A percentile compares a stretch with the other conserved stretches of the same genome.
phyloP scores from a whole-genome alignment of 1,140 invertebrate species.

The Drosophila mauritiana region DNA sequence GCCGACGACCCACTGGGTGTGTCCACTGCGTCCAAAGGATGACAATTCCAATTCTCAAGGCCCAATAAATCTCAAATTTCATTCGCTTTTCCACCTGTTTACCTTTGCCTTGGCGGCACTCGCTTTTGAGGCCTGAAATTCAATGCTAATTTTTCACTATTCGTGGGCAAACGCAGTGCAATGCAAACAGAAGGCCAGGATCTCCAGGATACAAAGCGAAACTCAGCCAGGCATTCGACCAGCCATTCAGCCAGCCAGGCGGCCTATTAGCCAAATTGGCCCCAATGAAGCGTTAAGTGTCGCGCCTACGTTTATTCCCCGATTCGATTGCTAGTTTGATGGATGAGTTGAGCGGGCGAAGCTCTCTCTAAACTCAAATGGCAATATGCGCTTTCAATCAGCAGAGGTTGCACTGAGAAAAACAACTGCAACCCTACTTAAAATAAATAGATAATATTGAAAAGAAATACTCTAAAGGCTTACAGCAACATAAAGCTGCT shows the following conservation, averaged over 20 bases:
- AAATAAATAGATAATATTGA: neutral
- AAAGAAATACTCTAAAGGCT: too few relatives aligned
- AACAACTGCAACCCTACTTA: neutral
- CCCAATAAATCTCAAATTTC: conserved; percentile 76
- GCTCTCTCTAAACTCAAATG: conserved; percentile 12
- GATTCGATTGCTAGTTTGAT: conserved; percentile 37
- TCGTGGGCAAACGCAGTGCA: conserved; percentile 41
- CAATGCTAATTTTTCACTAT: conserved; percentile 66
- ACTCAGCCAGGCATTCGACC: neutral
- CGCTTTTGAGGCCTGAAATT: conserved; percentile 48
- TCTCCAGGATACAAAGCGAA: conserved; percentile 2
- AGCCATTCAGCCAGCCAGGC: conserved; percentile 1
- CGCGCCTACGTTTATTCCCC: conserved; percentile 32
- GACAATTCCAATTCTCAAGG: conserved; percentile 22
- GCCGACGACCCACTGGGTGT: conserved; percentile 31
- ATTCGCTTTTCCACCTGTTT: conserved; percentile 33
- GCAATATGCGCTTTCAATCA: conserved; percentile 59
- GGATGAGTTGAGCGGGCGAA: conserved; percentile 30
- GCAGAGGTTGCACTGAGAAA: conserved; percentile 5
- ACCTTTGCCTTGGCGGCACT: neutral
- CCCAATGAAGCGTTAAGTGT: conserved; percentile 65
- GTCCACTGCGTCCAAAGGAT: conserved; percentile 29
- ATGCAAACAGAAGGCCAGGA: conserved; percentile 55
- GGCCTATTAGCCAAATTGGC: conserved; percentile 73
- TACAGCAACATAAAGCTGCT: too few relatives aligned